Percentiles rank a stretch among this genome's conserved stretches.
Conservation (phyloP, 2,888 invertebrate species). For the Tenthredo distinguenda region DNA sequence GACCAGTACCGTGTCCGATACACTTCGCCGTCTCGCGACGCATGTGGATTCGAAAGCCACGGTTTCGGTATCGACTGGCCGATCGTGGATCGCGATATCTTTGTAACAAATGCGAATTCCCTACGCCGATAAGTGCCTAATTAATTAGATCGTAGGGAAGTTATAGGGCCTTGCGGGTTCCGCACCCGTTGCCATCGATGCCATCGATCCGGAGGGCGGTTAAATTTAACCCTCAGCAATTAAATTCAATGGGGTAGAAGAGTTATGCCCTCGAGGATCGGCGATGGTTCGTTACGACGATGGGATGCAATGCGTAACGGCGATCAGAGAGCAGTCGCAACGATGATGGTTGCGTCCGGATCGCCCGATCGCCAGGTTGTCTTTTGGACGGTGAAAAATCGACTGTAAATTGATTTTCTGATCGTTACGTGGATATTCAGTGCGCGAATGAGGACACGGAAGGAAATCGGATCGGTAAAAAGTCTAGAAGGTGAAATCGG, state of each 20-base stretch:
- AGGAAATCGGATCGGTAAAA: background rate
- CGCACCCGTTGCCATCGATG: conserved; percentile 35
- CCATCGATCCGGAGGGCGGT: conserved; percentile 41
- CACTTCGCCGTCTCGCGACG: background rate
- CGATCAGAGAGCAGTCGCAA: background rate
- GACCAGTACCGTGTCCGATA: background rate
- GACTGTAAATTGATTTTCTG: background rate
- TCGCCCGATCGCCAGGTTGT: background rate
- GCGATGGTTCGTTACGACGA: conserved; percentile 8
- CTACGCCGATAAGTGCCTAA: background rate
- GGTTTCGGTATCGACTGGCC: background rate
- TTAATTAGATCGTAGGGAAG: conserved; percentile 29
- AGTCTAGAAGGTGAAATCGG: background rate
- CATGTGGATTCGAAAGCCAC: background rate
- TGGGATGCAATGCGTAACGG: background rate
- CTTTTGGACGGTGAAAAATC: background rate
- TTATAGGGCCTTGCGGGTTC: conserved; percentile 20
- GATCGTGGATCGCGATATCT: background rate
- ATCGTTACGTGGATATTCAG: background rate
- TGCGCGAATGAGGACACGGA: background rate
- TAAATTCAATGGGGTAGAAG: conserved; percentile 40
- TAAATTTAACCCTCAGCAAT: conserved; percentile 47
- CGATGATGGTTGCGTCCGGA: background rate
- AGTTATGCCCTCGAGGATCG: conserved; percentile 7
- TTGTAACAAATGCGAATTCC: background rate